These are phyloP conservation scores for Pseudeuparius sepicola DNA, from an alignment of 2,888 invertebrate species.

Conservation along the genomic window DNA sequence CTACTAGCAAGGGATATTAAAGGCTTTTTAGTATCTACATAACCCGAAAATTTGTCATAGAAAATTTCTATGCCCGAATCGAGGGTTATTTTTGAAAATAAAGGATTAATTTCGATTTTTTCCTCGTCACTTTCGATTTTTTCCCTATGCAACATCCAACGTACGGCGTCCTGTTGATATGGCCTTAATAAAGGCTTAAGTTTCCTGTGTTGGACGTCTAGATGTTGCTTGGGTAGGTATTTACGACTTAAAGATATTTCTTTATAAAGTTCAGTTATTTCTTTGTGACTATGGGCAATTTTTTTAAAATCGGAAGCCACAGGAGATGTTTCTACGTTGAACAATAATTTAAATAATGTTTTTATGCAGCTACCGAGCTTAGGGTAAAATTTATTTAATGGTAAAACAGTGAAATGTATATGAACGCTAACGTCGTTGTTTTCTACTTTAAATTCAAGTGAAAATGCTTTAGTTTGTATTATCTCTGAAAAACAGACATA, in stretches of 20 bases:
- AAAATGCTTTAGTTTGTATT: slow-evolving; percentile 29
- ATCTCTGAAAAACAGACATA: slow-evolving; percentile 33
- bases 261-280: slow-evolving; percentile 18
- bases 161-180: slow-evolving; percentile 56
- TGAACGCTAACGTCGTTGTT: slow-evolving; percentile 27
- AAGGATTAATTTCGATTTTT: slow-evolving; percentile 29
- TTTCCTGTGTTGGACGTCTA: slow-evolving; percentile 34
- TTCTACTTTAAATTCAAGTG: slow-evolving; percentile 25
- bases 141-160: slow-evolving; percentile 60
- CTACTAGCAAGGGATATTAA: slow-evolving; percentile 29
- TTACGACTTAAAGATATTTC: too few species aligned
- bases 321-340: slow-evolving; percentile 24
- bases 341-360: slow-evolving; percentile 27
- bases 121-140: slow-evolving; percentile 7
- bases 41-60: slow-evolving; percentile 40
- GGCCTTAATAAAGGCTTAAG: slow-evolving; percentile 48
- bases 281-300: slow-evolving; percentile 14
- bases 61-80: slow-evolving; percentile 31
- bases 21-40: slow-evolving; percentile 36
- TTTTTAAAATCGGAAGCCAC: slow-evolving; percentile 4
- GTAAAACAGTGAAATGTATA: slow-evolving; percentile 29
- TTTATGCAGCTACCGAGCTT: slow-evolving; percentile 27
- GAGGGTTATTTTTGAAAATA: slow-evolving; percentile 30
- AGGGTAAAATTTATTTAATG: slow-evolving; percentile 28
- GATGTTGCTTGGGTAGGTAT: too few species aligned